Evolutionary conservation across 2,888 invertebrate species (phyloP).

Genomic region (Myathropa florea): DNA sequence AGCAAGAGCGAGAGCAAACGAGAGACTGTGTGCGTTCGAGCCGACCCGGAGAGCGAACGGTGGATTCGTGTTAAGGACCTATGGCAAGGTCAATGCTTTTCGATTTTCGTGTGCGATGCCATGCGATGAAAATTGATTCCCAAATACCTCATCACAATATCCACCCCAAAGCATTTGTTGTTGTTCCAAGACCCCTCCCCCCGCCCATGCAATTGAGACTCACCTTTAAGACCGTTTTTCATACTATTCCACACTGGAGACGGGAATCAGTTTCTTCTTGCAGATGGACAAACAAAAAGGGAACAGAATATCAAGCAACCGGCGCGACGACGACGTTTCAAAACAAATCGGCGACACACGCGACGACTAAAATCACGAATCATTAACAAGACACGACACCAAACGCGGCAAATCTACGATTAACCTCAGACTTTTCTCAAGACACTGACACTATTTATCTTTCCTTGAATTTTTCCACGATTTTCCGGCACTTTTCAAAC

Average conservation of each 20-base stretch:
- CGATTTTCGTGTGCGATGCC: conserved; percentile 62
- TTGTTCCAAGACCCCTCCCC: neutral
- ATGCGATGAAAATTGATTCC: conserved; percentile 45
- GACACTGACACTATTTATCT: neutral
- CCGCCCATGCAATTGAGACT: conserved; percentile 7
- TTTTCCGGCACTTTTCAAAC: neutral
- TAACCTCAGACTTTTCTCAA: conserved; percentile 10
- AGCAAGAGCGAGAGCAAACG: conserved; percentile 35
- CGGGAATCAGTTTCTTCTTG: conserved; percentile 21
- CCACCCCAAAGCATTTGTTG: neutral
- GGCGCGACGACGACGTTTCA: conserved; percentile 32
- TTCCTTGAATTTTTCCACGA: neutral
- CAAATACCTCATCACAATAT: neutral
- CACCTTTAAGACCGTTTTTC: conserved; percentile 73
- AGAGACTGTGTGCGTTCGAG: conserved; percentile 3
- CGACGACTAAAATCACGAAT: neutral
- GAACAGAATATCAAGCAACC: neutral
- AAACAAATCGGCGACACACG: conserved; percentile 43
- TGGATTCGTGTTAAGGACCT: conserved; percentile 71
- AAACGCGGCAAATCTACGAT: conserved; percentile 2
- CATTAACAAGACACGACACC: neutral
- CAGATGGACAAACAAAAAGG: conserved; percentile 1
- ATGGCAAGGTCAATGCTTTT: conserved; percentile 75
- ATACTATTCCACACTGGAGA: conserved; percentile 71
- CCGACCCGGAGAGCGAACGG: conserved; percentile 37